A percentile compares a stretch with the other conserved stretches of the same genome.
Evolutionary conservation across 2,888 invertebrate genomes (phyloP).

Genomic region (Serrognathus titanus): DNA sequence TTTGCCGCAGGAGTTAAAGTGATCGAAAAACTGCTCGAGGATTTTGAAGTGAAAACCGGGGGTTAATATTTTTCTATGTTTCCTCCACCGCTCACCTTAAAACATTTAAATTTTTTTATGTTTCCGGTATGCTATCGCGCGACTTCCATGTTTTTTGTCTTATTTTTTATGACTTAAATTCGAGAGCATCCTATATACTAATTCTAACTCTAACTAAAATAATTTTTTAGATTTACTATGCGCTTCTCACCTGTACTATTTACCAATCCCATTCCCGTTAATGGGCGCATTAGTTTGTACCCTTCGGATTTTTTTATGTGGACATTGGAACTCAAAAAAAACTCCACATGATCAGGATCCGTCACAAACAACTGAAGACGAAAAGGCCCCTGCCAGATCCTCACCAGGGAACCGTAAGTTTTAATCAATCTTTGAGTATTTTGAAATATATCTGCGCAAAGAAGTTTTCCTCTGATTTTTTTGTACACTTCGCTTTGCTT

Average conservation of each 20-base stretch:
- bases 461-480: not conserved
- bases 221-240: too few relatives aligned
- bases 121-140: too few relatives aligned
- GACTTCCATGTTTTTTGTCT: too few relatives aligned
- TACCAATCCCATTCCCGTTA: conserved; percentile 21
- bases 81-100: conserved; percentile 41
- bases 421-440: not conserved
- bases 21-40: conserved; percentile 45
- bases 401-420: conserved; percentile 18
- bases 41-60: conserved; percentile 50
- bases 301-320: conserved; percentile 24
- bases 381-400: conserved; percentile 9
- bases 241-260: conserved; percentile 19
- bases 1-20: conserved; percentile 47
- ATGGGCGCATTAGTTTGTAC: conserved; percentile 20
- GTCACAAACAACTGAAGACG: conserved; percentile 19
- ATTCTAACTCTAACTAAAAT: not conserved
- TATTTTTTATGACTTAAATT: not conserved
- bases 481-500: not conserved
- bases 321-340: conserved; percentile 21
- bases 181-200: not conserved
- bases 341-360: conserved; percentile 22
- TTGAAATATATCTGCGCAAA: not conserved
- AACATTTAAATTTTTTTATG: not conserved
- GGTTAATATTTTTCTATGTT: conserved; percentile 48